Evolutionary conservation across 1,140 invertebrate species (phyloP), one percentile per base, ranked within the genome.

Genomic region (Drosophila suzukii): DNA sequence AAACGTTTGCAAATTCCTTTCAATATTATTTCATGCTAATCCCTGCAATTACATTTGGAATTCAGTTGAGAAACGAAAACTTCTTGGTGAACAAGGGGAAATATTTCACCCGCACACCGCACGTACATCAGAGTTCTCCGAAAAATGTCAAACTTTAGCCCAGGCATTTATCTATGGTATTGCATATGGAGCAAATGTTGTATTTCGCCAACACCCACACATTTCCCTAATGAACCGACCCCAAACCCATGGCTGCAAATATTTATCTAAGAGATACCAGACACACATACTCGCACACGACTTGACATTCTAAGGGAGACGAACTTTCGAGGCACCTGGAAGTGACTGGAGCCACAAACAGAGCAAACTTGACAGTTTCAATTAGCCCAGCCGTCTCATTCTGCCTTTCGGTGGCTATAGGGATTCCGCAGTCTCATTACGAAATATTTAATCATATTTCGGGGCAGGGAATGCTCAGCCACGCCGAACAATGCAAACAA

Each of bases 381-480:
- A 85, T 85, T 85, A 85, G 81, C 73, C 59, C 43, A 20, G 11
- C 60, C 49, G 34, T 65, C 60, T 70, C 46, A 17, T 1, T 39
- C 36, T 32, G 3, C 1, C 55, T 24, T 60, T 43, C 34, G 3
- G 11, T 38, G 11, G 41, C 13, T 24, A 10, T 12, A 15, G 61
- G 50, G 39, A 77, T 79, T 79, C 57, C 72, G 79, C 84, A 88
- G 79, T 58, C 84, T 88, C 84, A 88, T 88, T 88, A 88, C 83
- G 79, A 83, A 88, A 88, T 88, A 83, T 88, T 88, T 88, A 88
- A 88, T 88, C 83, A 88, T 88, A 88, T 88, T 83, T 88, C 34
- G 49, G 20, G 46, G 12, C n/a, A 49, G 24, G 34, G n/a, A 67
- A 24, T 43, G 46, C 54, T 53, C 56, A 75, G 60, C 78, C 78